A percentile compares a stretch with the other conserved stretches of the same genome.
Conservation (phyloP, 2,888 invertebrate species). For the Caenorhabditis wallacei region DNA sequence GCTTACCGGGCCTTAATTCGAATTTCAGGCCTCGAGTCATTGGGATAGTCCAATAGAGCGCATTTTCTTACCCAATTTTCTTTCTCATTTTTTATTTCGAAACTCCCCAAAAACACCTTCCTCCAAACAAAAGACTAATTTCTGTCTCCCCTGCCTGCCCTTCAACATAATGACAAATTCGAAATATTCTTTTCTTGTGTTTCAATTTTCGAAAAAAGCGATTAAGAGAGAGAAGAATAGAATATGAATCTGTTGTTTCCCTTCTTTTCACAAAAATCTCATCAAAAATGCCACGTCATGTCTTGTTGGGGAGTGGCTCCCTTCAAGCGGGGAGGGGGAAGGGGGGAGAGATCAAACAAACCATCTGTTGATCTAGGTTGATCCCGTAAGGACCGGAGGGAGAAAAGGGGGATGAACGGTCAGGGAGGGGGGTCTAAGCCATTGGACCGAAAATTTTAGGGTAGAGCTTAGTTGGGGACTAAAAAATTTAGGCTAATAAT, state of each 20-base stretch:
- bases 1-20: too few species aligned
- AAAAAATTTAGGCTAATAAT: too few species aligned
- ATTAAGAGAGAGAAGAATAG: slow-evolving; percentile 9
- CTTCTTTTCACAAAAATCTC: slow-evolving; percentile 39
- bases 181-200: neutral
- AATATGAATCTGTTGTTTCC: neutral
- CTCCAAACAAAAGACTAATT: neutral
- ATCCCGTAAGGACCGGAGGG: neutral
- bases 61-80: too few species aligned
- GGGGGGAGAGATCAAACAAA: slow-evolving; percentile 16
- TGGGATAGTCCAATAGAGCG: too few species aligned
- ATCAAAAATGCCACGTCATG: slow-evolving; percentile 63
- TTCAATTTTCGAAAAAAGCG: neutral
- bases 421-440: neutral
- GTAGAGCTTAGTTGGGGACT: too few species aligned
- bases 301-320: neutral
- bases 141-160: neutral
- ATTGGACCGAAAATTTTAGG: too few species aligned
- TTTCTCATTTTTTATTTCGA: too few species aligned
- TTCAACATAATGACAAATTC: neutral
- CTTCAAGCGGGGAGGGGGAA: neutral
- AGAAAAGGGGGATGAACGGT: neutral
- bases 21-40: too few species aligned
- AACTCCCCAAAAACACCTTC: neutral
- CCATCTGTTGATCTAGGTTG: slow-evolving; percentile 40